phyloP scores from a whole-genome alignment of 2,797 vertebrate species.

The Argyrosomus regius region DNA sequence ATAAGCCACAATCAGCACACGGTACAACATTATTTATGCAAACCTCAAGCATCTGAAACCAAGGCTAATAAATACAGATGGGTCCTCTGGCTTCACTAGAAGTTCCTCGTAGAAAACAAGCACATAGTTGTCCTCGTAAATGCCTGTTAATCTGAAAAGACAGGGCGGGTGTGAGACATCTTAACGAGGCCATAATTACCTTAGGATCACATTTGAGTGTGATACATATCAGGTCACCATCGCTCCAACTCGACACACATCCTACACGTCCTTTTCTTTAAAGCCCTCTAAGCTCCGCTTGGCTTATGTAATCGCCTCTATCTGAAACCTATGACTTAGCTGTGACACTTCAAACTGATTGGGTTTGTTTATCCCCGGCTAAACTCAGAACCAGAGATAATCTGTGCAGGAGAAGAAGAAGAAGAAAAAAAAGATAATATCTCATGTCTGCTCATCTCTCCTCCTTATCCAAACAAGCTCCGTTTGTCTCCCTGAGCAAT shows the following conservation, averaged over 20 bases:
- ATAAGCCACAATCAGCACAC: slow-evolving; percentile 38
- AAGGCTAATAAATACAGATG: slow-evolving; percentile 28
- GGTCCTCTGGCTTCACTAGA: neutral
- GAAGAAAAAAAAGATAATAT: slow-evolving; percentile 64
- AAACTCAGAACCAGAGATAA: slow-evolving; percentile 60
- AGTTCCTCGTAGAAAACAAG: slow-evolving; percentile 36
- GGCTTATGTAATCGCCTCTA: slow-evolving; percentile 50
- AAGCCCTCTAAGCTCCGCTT: slow-evolving; percentile 44
- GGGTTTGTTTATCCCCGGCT: slow-evolving; percentile 64
- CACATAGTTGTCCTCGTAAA: slow-evolving; percentile 16
- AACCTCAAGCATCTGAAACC: slow-evolving; percentile 44
- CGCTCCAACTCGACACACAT: slow-evolving; percentile 37
- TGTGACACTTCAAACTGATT: slow-evolving; percentile 56
- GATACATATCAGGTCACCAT: slow-evolving; percentile 56
- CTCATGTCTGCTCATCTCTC: slow-evolving; percentile 71
- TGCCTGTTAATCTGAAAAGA: slow-evolving; percentile 19
- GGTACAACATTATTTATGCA: slow-evolving; percentile 20
- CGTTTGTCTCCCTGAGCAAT: slow-evolving; percentile 73
- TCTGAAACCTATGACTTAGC: slow-evolving; percentile 53
- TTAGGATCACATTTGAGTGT: slow-evolving; percentile 46
- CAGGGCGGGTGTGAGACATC: neutral
- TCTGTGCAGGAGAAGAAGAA: slow-evolving; percentile 29
- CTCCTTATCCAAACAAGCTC: slow-evolving; percentile 74
- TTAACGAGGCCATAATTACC: slow-evolving; percentile 45
- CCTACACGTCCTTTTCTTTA: slow-evolving; percentile 29